Evolutionary conservation across 2,113 vertebrate species (phyloP).

Genomic region (Psittacula cyanocephala): DNA sequence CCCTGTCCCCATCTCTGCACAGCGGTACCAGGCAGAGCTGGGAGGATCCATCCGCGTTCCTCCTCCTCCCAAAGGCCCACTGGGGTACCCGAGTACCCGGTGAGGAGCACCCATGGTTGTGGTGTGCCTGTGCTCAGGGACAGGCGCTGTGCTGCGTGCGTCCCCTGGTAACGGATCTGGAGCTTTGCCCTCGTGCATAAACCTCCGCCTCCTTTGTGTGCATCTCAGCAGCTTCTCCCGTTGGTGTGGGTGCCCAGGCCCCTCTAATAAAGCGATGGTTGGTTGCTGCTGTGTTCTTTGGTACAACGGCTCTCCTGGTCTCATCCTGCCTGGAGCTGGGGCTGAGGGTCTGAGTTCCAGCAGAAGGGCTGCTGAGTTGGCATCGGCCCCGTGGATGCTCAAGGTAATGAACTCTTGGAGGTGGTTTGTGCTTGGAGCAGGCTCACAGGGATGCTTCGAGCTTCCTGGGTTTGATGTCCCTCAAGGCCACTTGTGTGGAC

Average conservation of each 20-base stretch:
- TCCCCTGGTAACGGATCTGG: background rate
- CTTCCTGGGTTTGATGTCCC: background rate
- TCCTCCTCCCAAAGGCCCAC: background rate
- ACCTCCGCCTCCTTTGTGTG: background rate
- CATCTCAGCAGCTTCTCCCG: background rate
- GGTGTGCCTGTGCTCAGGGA: background rate
- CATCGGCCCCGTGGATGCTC: background rate
- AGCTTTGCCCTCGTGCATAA: accelerated
- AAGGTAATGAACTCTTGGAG: background rate
- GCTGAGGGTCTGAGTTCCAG: background rate
- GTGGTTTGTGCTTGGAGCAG: no score
- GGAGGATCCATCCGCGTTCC: background rate
- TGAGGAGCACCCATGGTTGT: background rate
- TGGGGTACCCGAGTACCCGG: no score
- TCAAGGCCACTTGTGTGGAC: accelerated
- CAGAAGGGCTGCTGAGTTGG: background rate
- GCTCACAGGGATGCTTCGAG: background rate
- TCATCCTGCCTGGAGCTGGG: accelerated
- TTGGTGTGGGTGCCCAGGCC: background rate
- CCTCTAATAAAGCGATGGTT: background rate
- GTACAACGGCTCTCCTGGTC: background rate
- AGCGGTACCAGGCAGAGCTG: background rate
- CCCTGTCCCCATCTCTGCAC: background rate
- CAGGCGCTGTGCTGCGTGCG: background rate
- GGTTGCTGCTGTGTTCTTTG: background rate